A percentile compares a stretch with the other conserved stretches of the same genome.
phyloP scores from a whole-genome alignment of 2,113 vertebrate genomes.

The Macquaria australasica region DNA sequence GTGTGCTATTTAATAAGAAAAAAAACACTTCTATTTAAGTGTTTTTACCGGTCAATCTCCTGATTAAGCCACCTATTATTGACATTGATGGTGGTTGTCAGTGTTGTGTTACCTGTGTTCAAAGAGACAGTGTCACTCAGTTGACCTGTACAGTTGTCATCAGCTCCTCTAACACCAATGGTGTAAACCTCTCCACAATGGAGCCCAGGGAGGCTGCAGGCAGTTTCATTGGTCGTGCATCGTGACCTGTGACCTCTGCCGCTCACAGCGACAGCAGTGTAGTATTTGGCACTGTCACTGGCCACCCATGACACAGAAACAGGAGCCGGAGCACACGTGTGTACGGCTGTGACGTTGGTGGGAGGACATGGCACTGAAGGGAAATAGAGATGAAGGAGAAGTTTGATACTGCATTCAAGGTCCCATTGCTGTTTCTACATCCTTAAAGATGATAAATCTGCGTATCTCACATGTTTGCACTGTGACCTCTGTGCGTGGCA shows the following conservation, averaged over 20 bases:
- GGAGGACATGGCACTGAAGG: conserved; percentile 75
- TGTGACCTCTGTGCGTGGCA: conserved; percentile 59
- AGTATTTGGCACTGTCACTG: conserved; percentile 64
- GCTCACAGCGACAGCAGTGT: conserved; percentile 69
- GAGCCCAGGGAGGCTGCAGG: conserved; percentile 71
- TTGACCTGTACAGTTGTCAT: conserved; percentile 66
- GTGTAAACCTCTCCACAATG: conserved; percentile 78
- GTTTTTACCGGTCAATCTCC: not conserved
- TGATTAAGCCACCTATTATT: not conserved
- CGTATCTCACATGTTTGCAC: conserved; percentile 67
- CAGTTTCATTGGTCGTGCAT: conserved; percentile 66
- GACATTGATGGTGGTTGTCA: not conserved
- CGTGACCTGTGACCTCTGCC: conserved; percentile 50
- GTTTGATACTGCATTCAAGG: not conserved
- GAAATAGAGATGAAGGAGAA: not conserved
- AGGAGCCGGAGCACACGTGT: conserved; percentile 51
- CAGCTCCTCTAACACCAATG: conserved; percentile 65
- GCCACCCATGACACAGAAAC: conserved; percentile 72
- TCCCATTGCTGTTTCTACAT: not conserved
- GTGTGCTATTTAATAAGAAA: not conserved
- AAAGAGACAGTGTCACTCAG: conserved; percentile 55
- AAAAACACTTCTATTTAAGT: not conserved
- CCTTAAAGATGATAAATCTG: not conserved
- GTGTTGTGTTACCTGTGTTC: conserved; percentile 61
- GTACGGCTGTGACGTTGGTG: conserved; percentile 50